Percentiles rank a stretch among this genome's conserved stretches.
Evolutionary conservation across 2,113 vertebrate species (phyloP).

Genomic region (Zeus faber): DNA sequence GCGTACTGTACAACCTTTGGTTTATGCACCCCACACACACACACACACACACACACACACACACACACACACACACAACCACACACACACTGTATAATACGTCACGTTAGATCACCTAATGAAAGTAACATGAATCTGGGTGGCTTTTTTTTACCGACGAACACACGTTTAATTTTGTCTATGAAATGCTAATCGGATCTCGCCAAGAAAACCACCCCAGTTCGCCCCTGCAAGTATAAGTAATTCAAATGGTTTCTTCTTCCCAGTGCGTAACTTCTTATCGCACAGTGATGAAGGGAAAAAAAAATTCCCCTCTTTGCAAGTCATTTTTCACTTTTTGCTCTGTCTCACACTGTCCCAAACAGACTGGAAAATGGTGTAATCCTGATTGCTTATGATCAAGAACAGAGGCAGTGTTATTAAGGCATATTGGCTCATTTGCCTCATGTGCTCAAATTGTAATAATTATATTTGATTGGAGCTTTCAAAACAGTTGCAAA

Average conservation of each 20-base stretch:
- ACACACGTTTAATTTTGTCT: constrained; percentile 16
- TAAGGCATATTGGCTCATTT: too few species aligned
- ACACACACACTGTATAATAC: not conserved
- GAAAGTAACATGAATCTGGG: too few species aligned
- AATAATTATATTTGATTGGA: too few species aligned
- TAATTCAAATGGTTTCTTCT: constrained; percentile 45
- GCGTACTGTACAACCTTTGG: constrained; percentile 18
- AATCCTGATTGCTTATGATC: constrained; percentile 41
- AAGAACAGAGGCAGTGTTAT: constrained; percentile 7
- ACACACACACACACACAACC: not conserved
- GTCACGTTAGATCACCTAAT: too few species aligned
- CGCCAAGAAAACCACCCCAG: constrained; percentile 16
- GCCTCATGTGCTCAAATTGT: too few species aligned
- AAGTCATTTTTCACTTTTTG: constrained; percentile 20
- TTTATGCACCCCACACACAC: not conserved
- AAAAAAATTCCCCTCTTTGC: constrained; percentile 32
- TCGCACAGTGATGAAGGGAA: constrained; percentile 11
- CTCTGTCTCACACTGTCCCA: constrained; percentile 22
- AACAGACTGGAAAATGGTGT: not conserved
- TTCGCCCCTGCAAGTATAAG: constrained; percentile 26
- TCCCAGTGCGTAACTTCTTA: constrained; percentile 24
- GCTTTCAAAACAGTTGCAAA: too few species aligned
- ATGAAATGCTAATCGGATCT: constrained; percentile 29
- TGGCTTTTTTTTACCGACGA: too few species aligned
- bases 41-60: constrained; percentile 6